Percentiles rank a stretch among this genome's conserved stretches.
These are phyloP conservation scores for Plagiodera versicolora DNA, from an alignment of 2,888 invertebrate species.

Conservation along the genomic window DNA sequence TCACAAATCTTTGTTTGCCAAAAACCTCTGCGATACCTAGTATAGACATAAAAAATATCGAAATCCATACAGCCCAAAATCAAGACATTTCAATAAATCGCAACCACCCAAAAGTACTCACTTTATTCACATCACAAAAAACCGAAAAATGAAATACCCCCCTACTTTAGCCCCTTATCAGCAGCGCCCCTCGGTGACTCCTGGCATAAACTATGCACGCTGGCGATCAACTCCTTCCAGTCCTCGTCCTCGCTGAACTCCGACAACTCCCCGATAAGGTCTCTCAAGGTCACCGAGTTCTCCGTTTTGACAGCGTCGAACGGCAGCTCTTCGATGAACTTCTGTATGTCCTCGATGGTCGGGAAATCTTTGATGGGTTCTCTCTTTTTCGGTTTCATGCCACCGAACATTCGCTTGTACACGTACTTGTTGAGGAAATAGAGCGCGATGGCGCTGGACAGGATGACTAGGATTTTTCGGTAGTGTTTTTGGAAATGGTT, in stretches of 20 bases:
- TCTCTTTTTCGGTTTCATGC: constrained; percentile 27
- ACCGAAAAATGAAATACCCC: too few relatives aligned
- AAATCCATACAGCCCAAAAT: too few relatives aligned
- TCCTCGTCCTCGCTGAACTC: constrained; percentile 47
- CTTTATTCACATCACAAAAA: constrained; percentile 12
- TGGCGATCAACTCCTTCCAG: constrained; percentile 45
- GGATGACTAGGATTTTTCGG: constrained; percentile 30
- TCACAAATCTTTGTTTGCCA: too few relatives aligned
- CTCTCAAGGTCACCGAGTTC: constrained; percentile 39
- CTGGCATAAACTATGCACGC: constrained; percentile 42
- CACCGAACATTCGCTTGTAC: constrained; percentile 23
- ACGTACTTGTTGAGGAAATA: constrained; percentile 29
- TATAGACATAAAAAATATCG: too few relatives aligned
- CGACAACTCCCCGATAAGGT: constrained; percentile 43
- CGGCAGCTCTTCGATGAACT: constrained; percentile 45
- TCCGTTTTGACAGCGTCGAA: constrained; percentile 40
- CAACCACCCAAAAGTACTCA: constrained; percentile 2
- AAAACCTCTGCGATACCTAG: too few relatives aligned
- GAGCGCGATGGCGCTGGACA: constrained; percentile 28
- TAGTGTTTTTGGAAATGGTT: constrained; percentile 28
- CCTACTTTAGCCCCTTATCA: too few relatives aligned
- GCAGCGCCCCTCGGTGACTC: constrained; percentile 58
- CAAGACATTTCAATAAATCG: not conserved
- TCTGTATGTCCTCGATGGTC: constrained; percentile 43
- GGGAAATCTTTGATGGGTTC: constrained; percentile 39